These are phyloP conservation scores for Maniola jurtina DNA, from an alignment of 1,140 invertebrate genomes.

Conservation along the genomic window DNA sequence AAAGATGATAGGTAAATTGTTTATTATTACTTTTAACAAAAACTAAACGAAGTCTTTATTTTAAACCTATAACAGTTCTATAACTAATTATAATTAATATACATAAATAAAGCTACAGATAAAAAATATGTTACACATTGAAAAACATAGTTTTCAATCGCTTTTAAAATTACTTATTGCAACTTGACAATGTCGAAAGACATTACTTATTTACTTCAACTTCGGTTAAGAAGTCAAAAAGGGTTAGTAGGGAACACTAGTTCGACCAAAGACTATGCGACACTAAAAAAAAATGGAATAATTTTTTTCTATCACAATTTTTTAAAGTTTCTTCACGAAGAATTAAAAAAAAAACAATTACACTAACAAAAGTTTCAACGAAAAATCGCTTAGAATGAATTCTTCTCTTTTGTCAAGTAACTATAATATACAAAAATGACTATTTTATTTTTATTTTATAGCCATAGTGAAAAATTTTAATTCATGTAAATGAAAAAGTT, in stretches of 20 bases:
- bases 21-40: background rate
- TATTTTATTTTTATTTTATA: background rate
- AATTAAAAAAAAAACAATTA: background rate
- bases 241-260: conserved; percentile 27
- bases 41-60: conserved; percentile 26
- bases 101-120: conserved; percentile 41
- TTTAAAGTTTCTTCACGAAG: conserved; percentile 18
- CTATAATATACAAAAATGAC: background rate
- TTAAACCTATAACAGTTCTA: conserved; percentile 34
- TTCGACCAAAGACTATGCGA: conserved; percentile 34
- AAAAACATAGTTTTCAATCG: conserved; percentile 23
- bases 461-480: too few relatives aligned
- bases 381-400: background rate
- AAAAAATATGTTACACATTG: conserved; percentile 32
- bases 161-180: conserved; percentile 39
- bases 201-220: conserved; percentile 8
- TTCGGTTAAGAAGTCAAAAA: conserved; percentile 9
- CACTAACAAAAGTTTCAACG: background rate
- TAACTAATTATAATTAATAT: conserved; percentile 35
- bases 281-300: conserved; percentile 54
- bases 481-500: background rate
- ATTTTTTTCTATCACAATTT: conserved; percentile 45
- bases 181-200: conserved; percentile 26
- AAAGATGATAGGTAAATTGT: background rate
- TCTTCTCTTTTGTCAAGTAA: background rate